Base-by-base conservation (phyloP, 2,888 invertebrate species). In the Boloria selene region DNA sequence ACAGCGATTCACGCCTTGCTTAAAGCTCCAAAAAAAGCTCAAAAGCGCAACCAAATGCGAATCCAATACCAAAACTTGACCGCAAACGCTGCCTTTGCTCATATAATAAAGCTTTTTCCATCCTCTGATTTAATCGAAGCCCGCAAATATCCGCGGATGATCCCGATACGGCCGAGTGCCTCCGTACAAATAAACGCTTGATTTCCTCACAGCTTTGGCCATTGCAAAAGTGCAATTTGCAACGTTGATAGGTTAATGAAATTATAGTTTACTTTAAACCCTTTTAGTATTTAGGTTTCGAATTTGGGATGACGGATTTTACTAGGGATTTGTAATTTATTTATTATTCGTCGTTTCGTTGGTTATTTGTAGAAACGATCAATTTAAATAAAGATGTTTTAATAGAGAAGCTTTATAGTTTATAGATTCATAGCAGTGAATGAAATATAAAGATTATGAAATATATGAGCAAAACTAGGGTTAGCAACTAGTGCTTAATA, bases 141-240 rank as follows among this genome's bases (percentile, higher is more conserved):
- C 71, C 73, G 70, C 70, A 72, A 74, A 74, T 73, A 72, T 68
- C 67, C 71, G 68, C 68, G 60, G 75, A 73, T 71, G 67, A 73
- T 72, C 73, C 73, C 59, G 59, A 65, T 65, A 79, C 83, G 79
- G 82, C 68, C 79, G 77, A 79, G 65, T 80, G 81, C 77, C 63
- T 72, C 74, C 78, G 79, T 75, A 83, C 87, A 87, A 88, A 87
- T 85, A 85, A 81, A 80, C 82, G 85, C 79, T 77, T 82, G 86
- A 86, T 86, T 87, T 84, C 83, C 85, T 83, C 84, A 75, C 73
- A 75, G 51, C 79, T 76, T 69, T 67, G 62, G 74, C 75, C 70
- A 74, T 76, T 74, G 77, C 72, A 79, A 79, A 81, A 79, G 71
- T 72, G 70, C 74, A 72, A 80, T 77, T 59, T 55, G 72, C 74